Conservation (phyloP, 2,797 vertebrate genomes). For the Semaprochilodus insignis region DNA sequence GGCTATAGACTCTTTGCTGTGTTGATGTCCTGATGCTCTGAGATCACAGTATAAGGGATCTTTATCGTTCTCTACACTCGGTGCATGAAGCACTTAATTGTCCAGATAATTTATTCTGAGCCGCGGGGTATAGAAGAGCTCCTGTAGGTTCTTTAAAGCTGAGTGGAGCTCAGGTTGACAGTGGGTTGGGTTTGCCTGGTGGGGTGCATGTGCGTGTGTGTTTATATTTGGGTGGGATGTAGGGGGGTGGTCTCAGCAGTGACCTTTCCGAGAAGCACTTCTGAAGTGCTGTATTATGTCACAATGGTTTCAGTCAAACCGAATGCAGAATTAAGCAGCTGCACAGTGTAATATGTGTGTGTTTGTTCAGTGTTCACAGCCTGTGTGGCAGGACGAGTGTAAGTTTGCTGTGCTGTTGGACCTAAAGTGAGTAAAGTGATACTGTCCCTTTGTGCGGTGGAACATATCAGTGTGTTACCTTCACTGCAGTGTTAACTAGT, state of each 20-base stretch:
- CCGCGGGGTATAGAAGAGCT: background rate
- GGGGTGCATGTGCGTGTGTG: background rate
- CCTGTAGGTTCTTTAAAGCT: background rate
- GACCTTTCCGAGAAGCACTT: conserved; percentile 7
- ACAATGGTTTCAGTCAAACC: background rate
- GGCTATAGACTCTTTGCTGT: too few relatives aligned
- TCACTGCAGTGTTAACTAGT: background rate
- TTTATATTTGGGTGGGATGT: background rate
- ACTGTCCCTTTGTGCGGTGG: background rate
- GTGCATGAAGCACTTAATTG: background rate
- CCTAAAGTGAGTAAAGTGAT: background rate
- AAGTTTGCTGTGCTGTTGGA: background rate
- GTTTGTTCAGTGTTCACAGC: too few relatives aligned
- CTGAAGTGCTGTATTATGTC: background rate
- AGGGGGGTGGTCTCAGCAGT: background rate
- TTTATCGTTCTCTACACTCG: background rate
- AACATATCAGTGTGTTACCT: background rate
- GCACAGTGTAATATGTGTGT: too few relatives aligned
- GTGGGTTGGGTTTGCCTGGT: conserved; percentile 1
- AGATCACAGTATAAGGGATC: background rate
- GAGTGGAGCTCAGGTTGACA: background rate
- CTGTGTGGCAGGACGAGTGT: too few relatives aligned
- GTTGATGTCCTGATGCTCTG: background rate
- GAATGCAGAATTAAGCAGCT: too few relatives aligned
- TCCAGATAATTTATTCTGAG: conserved; percentile 14